Conservation (phyloP, 2,113 vertebrate genomes). For the Lagopus muta region DNA sequence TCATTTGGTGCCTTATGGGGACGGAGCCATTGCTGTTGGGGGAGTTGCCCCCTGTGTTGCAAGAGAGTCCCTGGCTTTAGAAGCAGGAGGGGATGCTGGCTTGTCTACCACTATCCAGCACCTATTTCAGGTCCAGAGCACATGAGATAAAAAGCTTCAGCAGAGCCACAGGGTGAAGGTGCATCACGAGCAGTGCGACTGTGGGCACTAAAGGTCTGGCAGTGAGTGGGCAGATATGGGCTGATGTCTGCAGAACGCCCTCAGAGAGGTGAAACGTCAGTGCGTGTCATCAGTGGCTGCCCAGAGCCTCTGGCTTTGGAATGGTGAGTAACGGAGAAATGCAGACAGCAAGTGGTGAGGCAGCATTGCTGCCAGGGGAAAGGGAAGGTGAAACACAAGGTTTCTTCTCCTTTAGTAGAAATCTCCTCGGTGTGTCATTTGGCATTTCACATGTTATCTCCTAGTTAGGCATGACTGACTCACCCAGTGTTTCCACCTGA, state of each 20-base stretch:
- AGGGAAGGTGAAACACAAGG: conserved; percentile 2
- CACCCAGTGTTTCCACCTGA: conserved; percentile 31
- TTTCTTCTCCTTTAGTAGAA: conserved; percentile 12
- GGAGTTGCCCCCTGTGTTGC: not conserved
- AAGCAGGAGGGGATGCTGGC: not conserved
- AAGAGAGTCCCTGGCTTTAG: not conserved
- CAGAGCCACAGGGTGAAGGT: conserved; percentile 11
- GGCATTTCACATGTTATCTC: conserved; percentile 42
- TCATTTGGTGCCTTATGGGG: not conserved
- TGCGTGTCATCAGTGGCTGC: not conserved
- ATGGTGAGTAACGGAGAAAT: not conserved
- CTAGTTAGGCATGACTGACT: conserved; percentile 25
- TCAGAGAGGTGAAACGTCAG: not conserved
- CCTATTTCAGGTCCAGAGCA: not conserved
- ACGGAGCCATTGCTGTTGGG: not conserved
- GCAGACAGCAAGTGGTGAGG: not conserved
- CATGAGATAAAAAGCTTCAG: not conserved
- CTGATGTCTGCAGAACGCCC: not conserved
- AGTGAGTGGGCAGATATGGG: not conserved
- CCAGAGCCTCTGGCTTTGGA: not conserved
- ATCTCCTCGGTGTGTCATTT: conserved; percentile 33
- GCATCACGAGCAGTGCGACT: not conserved
- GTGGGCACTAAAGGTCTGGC: not conserved
- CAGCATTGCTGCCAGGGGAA: not conserved
- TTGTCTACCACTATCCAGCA: not conserved